Evolutionary conservation across 2,113 vertebrate species (phyloP).

Genomic region (Epinephelus fuscoguttatus): DNA sequence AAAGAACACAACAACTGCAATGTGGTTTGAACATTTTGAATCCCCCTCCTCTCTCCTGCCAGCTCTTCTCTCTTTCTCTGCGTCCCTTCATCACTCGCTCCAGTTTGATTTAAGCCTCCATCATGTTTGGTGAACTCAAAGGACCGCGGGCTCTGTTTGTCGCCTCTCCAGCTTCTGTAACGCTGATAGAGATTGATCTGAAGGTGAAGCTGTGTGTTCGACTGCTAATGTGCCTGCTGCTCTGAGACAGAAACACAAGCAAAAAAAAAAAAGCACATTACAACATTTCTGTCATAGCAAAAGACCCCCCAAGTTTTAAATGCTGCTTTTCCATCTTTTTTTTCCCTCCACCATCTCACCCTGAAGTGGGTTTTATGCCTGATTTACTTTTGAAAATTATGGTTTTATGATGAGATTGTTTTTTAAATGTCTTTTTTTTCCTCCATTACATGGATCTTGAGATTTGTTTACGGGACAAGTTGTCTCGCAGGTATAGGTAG

Average conservation of each 20-base stretch:
- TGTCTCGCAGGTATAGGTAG: conserved; percentile 41
- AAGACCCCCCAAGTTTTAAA: conserved; percentile 48
- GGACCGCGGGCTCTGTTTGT: background rate
- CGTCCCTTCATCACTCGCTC: background rate
- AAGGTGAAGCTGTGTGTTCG: conserved; percentile 46
- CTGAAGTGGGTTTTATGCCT: conserved; percentile 41
- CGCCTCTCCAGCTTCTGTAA: conserved; percentile 24
- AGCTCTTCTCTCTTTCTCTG: background rate
- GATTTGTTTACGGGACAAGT: conserved; percentile 48
- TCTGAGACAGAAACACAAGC: background rate
- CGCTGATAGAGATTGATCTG: conserved; percentile 42
- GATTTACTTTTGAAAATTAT: conserved; percentile 39
- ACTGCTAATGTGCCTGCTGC: conserved; percentile 55
- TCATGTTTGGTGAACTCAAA: conserved; percentile 3
- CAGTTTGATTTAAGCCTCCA: conserved; percentile 5
- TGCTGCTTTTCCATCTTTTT: conserved; percentile 69
- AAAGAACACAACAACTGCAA: background rate
- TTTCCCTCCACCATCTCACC: conserved; percentile 29
- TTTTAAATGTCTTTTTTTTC: background rate
- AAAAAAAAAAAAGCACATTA: conserved; percentile 19
- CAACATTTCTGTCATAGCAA: background rate
- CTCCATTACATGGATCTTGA: conserved; percentile 2
- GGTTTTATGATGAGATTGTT: conserved; percentile 42
- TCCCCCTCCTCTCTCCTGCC: background rate
- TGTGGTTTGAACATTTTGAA: conserved; percentile 11